phyloP scores from a whole-genome alignment of 2,797 vertebrate species.

The Phalanger gymnotis region DNA sequence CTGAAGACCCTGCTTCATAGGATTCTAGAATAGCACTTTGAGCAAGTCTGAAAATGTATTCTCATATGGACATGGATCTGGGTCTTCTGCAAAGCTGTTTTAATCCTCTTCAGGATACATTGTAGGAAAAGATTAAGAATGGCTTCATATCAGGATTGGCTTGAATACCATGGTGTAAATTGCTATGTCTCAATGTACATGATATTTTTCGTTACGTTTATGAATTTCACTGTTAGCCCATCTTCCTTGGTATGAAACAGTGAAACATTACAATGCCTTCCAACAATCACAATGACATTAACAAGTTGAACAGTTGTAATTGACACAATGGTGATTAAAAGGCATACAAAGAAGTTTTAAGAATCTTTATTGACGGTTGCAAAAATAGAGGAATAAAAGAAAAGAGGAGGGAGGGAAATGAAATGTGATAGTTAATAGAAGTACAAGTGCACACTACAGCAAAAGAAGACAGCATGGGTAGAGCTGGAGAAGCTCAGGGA shows the following conservation, averaged over 20 bases:
- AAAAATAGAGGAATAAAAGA: constrained; percentile 24
- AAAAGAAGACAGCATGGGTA: background rate
- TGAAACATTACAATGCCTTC: background rate
- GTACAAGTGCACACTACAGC: background rate
- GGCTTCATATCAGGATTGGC: background rate
- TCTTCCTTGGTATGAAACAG: background rate
- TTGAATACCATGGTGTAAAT: background rate
- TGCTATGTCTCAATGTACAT: background rate
- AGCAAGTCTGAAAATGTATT: constrained; percentile 23
- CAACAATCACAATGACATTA: constrained; percentile 1
- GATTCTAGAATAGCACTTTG: background rate
- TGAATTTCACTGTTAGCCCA: background rate
- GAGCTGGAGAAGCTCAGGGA: background rate
- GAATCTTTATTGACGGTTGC: background rate
- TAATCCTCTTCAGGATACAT: background rate
- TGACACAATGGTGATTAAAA: background rate
- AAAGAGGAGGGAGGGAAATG: background rate
- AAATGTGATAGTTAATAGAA: background rate
- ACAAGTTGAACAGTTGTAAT: background rate
- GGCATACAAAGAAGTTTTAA: background rate
- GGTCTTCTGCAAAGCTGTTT: background rate
- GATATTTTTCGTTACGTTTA: constrained; percentile 21
- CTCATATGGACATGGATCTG: background rate
- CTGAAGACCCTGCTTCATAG: background rate
- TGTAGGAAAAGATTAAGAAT: background rate